A percentile compares a stretch with the other conserved stretches of the same genome.
These are phyloP conservation scores for Sarcophaga rosellei DNA, from an alignment of 2,888 invertebrate genomes.

Conservation along the genomic window DNA sequence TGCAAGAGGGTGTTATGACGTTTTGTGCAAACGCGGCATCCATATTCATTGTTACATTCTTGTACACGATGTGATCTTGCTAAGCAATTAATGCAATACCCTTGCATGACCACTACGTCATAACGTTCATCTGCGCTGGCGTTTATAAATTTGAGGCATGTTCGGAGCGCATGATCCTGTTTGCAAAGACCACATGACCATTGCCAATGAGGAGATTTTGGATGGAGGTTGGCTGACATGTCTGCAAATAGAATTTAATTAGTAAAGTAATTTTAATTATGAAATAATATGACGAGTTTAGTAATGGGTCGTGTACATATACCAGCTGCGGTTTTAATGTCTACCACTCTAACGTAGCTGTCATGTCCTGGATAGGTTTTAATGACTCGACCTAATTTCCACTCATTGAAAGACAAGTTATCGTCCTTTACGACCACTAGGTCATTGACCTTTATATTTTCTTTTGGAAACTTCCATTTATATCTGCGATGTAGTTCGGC, in stretches of 20 bases:
- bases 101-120: neutral
- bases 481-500: neutral
- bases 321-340: neutral
- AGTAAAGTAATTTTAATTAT: too few species aligned
- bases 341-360: neutral
- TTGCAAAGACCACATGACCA: too few species aligned
- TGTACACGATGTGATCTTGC: neutral
- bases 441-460: neutral
- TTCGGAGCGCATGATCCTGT: neutral
- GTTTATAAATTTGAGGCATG: neutral
- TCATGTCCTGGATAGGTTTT: neutral
- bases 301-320: too few species aligned
- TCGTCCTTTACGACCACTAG: conserved; percentile 8
- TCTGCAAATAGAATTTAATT: neutral
- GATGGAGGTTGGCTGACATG: neutral
- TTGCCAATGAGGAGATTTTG: too few species aligned
- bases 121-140: neutral
- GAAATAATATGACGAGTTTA: too few species aligned
- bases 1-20: too few species aligned
- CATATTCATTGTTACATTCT: neutral
- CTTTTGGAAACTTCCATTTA: neutral
- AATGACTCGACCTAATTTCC: neutral
- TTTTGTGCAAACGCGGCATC: too few species aligned
- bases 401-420: neutral
- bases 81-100: neutral